Base-by-base conservation (phyloP, 2,797 vertebrate genomes). In the Cottoperca gobio region DNA sequence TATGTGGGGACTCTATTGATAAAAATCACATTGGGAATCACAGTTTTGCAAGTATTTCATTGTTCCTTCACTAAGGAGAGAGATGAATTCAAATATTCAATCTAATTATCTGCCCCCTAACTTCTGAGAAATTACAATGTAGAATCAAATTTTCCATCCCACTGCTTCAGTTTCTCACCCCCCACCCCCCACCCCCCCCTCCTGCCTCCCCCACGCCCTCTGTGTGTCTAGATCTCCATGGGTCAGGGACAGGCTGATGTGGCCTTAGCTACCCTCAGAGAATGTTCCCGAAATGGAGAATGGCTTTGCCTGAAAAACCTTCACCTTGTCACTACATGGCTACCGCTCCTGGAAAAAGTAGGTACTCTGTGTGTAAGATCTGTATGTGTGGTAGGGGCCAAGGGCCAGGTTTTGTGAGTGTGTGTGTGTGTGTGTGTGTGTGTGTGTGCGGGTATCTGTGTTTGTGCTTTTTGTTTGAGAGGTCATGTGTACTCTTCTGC, bases 271-370 rank as follows among this genome's bases (percentile, higher is more conserved):
- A 93, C 95, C 60, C 93, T 99, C 71, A 96, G 94, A 85, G 96
- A 98, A 82, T 98, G 96, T 86, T 95, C 97, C 37, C 85, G 62
- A 28, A 97, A 90, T 31, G 97, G 97, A 88, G 96, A 98, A 68
- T 99, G 98, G 98, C 94, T 99, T 50, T 99, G 98, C 85, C 94
- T 99, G 67, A 99, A 99, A 91, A 99, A 99, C 82, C 93, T 99
- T 78, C 98, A 99, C 92, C 97, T 99, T 0, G 97, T 99, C 84
- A 97, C 96, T 2, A 91, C 96, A 66, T 99, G 98, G 98, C 95
- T 99, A 50, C 96, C 97, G 24, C 86, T 97, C 28, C 79, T 99
- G 66, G 98, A 99, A 94, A 99, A 99, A 95, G 97, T 97, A 91
- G 78, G 93, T 76, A 35, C 37, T 68, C 23, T 70, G 12, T 71